These are phyloP conservation scores for Mus spicilegus DNA, from an alignment of 2,113 vertebrate genomes.

Conservation along the genomic window DNA sequence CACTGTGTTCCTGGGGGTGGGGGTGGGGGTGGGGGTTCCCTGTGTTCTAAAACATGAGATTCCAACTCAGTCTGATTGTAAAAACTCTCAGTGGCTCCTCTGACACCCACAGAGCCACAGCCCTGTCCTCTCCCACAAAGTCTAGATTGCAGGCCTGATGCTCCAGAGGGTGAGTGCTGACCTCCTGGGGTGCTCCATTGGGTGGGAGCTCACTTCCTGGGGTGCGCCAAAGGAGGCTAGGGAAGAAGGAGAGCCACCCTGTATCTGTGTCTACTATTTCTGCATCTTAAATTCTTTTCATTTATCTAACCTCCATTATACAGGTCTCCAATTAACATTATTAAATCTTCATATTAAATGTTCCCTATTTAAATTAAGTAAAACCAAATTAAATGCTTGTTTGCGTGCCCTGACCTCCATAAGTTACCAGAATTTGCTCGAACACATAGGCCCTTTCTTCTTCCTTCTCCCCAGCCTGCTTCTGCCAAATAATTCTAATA, in stretches of 20 bases:
- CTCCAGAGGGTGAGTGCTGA: background rate
- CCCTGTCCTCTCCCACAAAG: background rate
- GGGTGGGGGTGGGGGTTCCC: too few relatives aligned
- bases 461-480: background rate
- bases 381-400: background rate
- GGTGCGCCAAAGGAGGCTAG: too few relatives aligned
- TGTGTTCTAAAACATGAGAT: background rate
- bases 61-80: background rate
- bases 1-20: background rate
- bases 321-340: background rate
- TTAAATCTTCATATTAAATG: conserved; percentile 23
- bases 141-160: background rate
- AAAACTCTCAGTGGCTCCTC: background rate
- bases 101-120: background rate
- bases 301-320: background rate
- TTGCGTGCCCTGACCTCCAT: conserved; percentile 4
- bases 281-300: background rate
- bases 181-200: fast-evolving
- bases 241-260: background rate
- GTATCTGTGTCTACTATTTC: background rate
- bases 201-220: background rate
- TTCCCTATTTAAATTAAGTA: conserved; percentile 12
- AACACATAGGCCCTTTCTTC: background rate
- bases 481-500: background rate
- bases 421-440: background rate